phyloP scores from a whole-genome alignment of 2,888 invertebrate species.

The Sialis fuliginosa region DNA sequence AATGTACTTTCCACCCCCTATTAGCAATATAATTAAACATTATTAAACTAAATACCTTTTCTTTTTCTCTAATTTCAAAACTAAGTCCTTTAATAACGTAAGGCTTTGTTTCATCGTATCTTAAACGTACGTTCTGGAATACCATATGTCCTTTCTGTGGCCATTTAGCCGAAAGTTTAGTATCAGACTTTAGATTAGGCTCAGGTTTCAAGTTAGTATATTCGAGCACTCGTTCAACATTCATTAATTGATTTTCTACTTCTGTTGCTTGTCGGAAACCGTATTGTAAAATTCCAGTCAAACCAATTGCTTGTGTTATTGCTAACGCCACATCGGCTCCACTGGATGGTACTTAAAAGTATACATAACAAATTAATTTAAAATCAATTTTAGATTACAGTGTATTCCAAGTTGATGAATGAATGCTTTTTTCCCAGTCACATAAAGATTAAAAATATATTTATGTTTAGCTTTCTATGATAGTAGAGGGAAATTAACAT shows the following conservation, averaged over 20 bases:
- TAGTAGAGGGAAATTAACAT: too few species aligned
- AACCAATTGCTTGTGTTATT: slow-evolving; percentile 41
- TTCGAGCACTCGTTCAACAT: slow-evolving; percentile 71
- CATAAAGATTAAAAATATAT: background rate
- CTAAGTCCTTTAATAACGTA: slow-evolving; percentile 56
- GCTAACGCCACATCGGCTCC: slow-evolving; percentile 46
- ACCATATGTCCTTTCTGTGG: slow-evolving; percentile 44
- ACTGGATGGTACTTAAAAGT: background rate
- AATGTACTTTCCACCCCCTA: background rate
- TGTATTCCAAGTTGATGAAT: background rate
- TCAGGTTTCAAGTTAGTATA: slow-evolving; percentile 54
- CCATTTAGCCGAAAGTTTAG: slow-evolving; percentile 43
- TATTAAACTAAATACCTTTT: slow-evolving; percentile 34
- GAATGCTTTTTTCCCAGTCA: background rate
- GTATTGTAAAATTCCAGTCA: slow-evolving; percentile 50
- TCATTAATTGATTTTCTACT: slow-evolving; percentile 56
- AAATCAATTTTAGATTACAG: background rate
- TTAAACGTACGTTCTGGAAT: slow-evolving; percentile 43
- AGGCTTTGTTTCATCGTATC: slow-evolving; percentile 41
- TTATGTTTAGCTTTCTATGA: background rate
- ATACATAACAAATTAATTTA: background rate
- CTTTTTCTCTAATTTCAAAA: slow-evolving; percentile 44
- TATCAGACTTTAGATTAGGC: slow-evolving; percentile 28
- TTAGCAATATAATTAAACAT: background rate
- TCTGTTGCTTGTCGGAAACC: slow-evolving; percentile 74